These are phyloP conservation scores for Crenichthys baileyi DNA, from an alignment of 2,797 vertebrate species.

Conservation along the genomic window DNA sequence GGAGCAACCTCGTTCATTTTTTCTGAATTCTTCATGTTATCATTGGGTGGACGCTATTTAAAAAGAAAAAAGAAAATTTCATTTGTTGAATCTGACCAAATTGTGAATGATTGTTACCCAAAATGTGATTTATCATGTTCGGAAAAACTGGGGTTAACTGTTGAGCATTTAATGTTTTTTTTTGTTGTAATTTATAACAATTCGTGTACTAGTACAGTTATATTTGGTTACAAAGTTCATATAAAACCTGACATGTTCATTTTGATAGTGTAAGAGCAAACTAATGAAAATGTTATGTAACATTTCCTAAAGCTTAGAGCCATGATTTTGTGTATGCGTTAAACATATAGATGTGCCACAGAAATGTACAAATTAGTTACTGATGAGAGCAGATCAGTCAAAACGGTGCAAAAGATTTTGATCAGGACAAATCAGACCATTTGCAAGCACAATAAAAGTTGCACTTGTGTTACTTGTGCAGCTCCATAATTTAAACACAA, in stretches of 20 bases:
- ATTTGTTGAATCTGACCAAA: neutral
- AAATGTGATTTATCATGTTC: neutral
- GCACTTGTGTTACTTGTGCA: neutral
- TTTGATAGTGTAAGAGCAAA: neutral
- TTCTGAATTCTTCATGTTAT: conserved; percentile 35
- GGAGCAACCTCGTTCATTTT: conserved; percentile 16
- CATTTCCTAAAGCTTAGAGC: neutral
- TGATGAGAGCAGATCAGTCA: neutral
- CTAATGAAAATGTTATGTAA: neutral
- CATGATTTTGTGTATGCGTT: neutral
- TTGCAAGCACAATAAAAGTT: neutral
- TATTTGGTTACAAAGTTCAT: neutral
- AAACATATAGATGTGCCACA: neutral
- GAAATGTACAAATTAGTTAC: neutral
- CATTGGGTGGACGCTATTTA: conserved; percentile 27
- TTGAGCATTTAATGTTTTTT: neutral
- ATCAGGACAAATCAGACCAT: neutral
- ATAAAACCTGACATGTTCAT: neutral
- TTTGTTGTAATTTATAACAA: neutral
- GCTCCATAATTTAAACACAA: neutral
- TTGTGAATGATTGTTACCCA: no score
- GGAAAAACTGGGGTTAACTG: neutral
- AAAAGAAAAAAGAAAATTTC: neutral
- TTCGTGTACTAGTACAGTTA: neutral
- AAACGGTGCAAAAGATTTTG: neutral